Conservation (phyloP, 2,113 vertebrate species). For the Alaudala cheleensis region DNA sequence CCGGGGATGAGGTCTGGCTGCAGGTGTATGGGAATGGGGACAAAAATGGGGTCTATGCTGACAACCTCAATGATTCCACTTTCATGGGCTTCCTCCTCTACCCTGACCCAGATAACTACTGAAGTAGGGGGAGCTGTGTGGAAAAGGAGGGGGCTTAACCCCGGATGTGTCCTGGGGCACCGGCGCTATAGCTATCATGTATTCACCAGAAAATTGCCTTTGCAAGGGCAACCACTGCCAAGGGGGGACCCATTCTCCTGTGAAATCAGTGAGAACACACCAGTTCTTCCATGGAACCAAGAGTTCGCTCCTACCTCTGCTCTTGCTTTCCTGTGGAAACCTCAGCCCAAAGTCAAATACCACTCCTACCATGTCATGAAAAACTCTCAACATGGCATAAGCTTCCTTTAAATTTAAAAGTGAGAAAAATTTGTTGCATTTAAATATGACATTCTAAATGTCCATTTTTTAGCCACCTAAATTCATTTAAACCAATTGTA, state of each 20-base stretch:
- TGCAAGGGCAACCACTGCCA: neutral
- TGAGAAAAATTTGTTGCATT: neutral
- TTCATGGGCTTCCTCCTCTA: conserved; percentile 86
- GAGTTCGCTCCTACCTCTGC: neutral
- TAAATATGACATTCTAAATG: neutral
- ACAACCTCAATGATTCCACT: conserved; percentile 81
- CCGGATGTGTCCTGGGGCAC: accelerated
- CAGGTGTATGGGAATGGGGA: conserved; percentile 77
- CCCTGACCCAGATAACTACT: conserved; percentile 59
- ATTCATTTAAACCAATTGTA: neutral
- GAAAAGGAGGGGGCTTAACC: neutral
- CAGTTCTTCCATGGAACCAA: neutral
- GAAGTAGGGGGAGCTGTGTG: neutral
- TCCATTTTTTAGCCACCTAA: neutral
- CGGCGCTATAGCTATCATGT: neutral
- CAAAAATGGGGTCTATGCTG: conserved; percentile 77
- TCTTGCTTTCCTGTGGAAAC: neutral
- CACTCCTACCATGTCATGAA: neutral
- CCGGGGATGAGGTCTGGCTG: conserved; percentile 83
- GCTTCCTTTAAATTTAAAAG: neutral
- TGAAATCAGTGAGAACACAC: neutral
- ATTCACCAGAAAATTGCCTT: neutral
- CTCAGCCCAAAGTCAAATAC: neutral
- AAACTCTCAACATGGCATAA: neutral
- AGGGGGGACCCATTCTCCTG: neutral